These are phyloP conservation scores for Drosophila eugracilis DNA, from an alignment of 1,140 invertebrate species.

Conservation along the genomic window DNA sequence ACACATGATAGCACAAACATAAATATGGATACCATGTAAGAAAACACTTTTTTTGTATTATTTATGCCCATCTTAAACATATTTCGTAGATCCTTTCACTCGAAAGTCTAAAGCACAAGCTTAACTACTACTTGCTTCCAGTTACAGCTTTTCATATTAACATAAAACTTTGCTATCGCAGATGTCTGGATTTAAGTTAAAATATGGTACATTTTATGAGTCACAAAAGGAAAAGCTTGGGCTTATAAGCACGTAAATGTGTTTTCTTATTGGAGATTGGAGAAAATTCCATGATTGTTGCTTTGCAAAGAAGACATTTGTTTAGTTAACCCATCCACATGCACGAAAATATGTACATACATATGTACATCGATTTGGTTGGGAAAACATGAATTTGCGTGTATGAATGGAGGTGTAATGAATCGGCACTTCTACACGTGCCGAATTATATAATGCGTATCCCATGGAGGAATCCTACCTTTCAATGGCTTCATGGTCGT, in stretches of 20 bases:
- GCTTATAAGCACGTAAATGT: neutral
- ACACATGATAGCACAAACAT: neutral
- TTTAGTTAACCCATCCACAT: neutral
- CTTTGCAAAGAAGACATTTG: neutral
- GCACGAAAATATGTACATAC: neutral
- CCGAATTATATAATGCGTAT: conserved; percentile 63
- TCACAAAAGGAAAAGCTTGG: neutral
- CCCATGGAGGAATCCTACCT: conserved; percentile 89
- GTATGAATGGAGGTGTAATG: conserved; percentile 23
- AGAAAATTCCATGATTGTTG: too few species aligned
- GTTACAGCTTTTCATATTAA: too few species aligned
- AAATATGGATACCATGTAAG: neutral
- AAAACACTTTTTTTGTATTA: too few species aligned
- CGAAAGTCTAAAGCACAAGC: too few species aligned
- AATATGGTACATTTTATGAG: too few species aligned
- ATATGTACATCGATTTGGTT: conserved; percentile 3
- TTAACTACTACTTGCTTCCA: too few species aligned
- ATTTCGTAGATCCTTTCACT: too few species aligned
- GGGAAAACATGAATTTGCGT: conserved; percentile 1
- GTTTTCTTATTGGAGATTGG: neutral
- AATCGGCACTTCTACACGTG: conserved; percentile 25
- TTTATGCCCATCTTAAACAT: too few species aligned
- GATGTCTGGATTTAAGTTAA: too few species aligned
- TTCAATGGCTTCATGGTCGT: conserved; percentile 96
- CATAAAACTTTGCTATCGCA: too few species aligned